These are phyloP conservation scores for Drosophila limbata DNA, from an alignment of 2,888 invertebrate species.

Conservation along the genomic window DNA sequence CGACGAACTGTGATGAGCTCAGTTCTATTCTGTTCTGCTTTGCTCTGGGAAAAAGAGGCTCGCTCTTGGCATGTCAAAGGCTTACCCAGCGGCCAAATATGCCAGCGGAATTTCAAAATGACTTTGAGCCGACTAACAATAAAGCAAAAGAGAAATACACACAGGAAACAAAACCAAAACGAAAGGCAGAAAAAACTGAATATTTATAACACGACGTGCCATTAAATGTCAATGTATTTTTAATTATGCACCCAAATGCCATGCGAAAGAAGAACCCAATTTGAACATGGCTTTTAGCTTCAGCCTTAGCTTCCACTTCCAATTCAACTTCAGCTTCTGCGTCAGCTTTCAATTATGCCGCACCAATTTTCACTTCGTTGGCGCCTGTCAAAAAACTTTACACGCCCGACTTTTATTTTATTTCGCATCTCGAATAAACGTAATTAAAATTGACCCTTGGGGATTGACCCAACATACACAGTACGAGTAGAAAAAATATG, in stretches of 20 bases:
- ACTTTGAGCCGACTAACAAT: conserved; percentile 55
- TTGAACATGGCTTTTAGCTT: conserved; percentile 47
- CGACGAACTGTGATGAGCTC: neutral
- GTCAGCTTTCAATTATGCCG: conserved; percentile 68
- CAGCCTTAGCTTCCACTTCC: neutral
- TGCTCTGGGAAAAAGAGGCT: conserved; percentile 1
- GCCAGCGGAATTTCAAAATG: conserved; percentile 67
- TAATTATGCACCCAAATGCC: conserved; percentile 71
- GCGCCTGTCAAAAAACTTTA: conserved; percentile 69
- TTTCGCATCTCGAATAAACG: conserved; percentile 64
- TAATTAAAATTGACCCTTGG: conserved; percentile 81
- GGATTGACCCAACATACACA: conserved; percentile 45
- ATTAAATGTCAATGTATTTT: conserved; percentile 79
- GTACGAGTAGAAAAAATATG: conserved; percentile 15
- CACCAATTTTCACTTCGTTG: conserved; percentile 76
- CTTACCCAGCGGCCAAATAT: conserved; percentile 62
- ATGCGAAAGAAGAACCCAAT: conserved; percentile 41
- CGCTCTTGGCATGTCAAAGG: conserved; percentile 57
- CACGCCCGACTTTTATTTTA: conserved; percentile 56
- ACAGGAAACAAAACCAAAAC: conserved; percentile 4
- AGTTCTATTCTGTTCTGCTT: neutral
- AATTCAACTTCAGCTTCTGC: conserved; percentile 7
- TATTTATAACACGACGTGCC: conserved; percentile 70
- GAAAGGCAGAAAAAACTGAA: conserved; percentile 55
- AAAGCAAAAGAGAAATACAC: conserved; percentile 21